Conservation (phyloP, 2,888 invertebrate species). For the Dromius quadrimaculatus region DNA sequence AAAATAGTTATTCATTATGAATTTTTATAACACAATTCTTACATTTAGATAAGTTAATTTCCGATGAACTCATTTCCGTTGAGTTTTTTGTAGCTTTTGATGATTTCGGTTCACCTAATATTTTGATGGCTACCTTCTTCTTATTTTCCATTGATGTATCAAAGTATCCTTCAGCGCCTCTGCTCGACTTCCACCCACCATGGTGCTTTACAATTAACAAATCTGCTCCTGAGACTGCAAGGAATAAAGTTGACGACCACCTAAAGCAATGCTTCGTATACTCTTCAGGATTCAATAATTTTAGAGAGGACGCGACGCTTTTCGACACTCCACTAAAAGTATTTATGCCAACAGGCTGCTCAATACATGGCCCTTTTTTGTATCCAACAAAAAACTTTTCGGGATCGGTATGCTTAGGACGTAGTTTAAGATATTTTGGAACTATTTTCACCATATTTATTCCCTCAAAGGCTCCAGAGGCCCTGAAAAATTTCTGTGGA, state of each 20-base stretch:
- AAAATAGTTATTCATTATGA: too few species aligned
- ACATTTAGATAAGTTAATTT: too few species aligned
- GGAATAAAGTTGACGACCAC: conserved; percentile 20
- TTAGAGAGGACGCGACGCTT: conserved; percentile 54
- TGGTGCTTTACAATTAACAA: background rate
- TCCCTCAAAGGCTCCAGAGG: conserved; percentile 7
- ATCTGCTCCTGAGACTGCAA: background rate
- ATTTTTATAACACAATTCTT: too few species aligned
- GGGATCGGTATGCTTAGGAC: conserved; percentile 26
- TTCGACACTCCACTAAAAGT: conserved; percentile 55
- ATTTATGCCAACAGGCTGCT: conserved; percentile 56
- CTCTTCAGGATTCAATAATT: conserved; percentile 53
- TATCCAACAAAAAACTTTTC: conserved; percentile 53
- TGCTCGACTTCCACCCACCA: background rate
- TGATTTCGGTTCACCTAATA: background rate
- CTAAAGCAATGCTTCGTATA: conserved; percentile 55
- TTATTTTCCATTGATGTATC: background rate
- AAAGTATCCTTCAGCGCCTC: background rate
- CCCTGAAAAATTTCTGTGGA: conserved; percentile 3
- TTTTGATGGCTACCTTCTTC: background rate
- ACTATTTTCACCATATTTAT: conserved; percentile 20
- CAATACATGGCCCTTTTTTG: too few species aligned
- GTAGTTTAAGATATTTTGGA: conserved; percentile 39
- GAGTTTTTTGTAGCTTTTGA: too few species aligned
- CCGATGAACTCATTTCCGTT: too few species aligned